Percentiles rank a stretch among this genome's conserved stretches.
Conservation (phyloP, 2,888 invertebrate genomes). For the Amitus sp. region DNA sequence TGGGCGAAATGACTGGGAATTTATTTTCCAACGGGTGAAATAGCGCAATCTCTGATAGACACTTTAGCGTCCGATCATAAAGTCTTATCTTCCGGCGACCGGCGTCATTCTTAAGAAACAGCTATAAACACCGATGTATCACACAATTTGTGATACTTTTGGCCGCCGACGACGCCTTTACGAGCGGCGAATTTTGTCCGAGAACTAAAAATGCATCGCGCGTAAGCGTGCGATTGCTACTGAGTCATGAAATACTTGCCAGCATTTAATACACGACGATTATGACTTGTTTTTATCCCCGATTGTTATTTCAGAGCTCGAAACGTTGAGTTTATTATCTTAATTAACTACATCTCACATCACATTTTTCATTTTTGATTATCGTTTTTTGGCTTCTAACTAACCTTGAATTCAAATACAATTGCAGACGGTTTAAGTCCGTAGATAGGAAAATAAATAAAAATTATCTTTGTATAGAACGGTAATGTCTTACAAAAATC, state of each 20-base stretch:
- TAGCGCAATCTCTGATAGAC: slow-evolving; percentile 38
- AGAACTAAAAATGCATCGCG: slow-evolving; percentile 13
- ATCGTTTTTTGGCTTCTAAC: no score
- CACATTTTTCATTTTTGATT: neutral
- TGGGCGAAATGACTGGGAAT: slow-evolving; percentile 4
- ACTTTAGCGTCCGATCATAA: slow-evolving; percentile 34
- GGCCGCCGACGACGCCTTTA: slow-evolving; percentile 30
- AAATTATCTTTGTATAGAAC: no score
- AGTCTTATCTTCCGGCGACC: slow-evolving; percentile 28
- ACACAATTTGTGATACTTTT: slow-evolving; percentile 34
- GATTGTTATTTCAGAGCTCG: no score
- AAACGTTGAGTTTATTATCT: no score
- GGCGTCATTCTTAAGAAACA: slow-evolving; percentile 30
- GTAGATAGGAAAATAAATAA: no score
- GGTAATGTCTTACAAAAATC: no score
- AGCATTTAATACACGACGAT: no score
- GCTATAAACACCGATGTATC: slow-evolving; percentile 34
- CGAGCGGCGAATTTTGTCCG: slow-evolving; percentile 30
- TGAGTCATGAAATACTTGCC: no score
- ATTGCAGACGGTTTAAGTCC: no score
- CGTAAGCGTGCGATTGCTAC: slow-evolving; percentile 22
- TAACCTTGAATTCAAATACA: no score
- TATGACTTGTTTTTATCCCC: no score
- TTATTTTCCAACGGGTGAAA: slow-evolving; percentile 33
- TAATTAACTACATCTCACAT: no score